Conservation (phyloP, 2,797 vertebrate genomes). For the Antrozous pallidus region DNA sequence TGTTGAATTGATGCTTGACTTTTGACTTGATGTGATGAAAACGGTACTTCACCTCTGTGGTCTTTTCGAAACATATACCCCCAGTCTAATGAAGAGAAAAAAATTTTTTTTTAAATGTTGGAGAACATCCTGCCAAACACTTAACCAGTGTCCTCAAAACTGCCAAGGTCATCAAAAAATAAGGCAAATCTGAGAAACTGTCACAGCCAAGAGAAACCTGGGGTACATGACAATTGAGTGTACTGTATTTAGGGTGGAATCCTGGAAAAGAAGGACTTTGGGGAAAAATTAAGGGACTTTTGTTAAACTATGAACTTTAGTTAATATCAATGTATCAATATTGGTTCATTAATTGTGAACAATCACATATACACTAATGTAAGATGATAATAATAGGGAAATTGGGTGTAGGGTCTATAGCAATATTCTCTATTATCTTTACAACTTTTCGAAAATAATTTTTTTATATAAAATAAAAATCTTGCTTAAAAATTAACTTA, state of each 20-base stretch:
- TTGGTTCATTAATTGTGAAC: not conserved
- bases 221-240: not conserved
- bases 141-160: not conserved
- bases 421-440: not conserved
- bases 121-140: not conserved
- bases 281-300: not conserved
- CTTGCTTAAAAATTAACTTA: not conserved
- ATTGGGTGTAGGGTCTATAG: not conserved
- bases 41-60: not conserved
- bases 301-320: not conserved
- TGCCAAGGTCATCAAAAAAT: not conserved
- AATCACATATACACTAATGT: not conserved
- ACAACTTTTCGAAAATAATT: not conserved
- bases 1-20: not conserved
- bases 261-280: not conserved
- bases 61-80: not conserved
- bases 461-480: not conserved
- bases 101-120: not conserved
- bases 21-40: not conserved
- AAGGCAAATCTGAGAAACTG: not conserved
- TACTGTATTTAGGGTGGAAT: not conserved
- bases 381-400: not conserved
- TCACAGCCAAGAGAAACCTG: not conserved
- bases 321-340: not conserved
- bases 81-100: not conserved